Evolutionary conservation across 2,113 vertebrate species (phyloP).

Genomic region (Pholis gunnellus): DNA sequence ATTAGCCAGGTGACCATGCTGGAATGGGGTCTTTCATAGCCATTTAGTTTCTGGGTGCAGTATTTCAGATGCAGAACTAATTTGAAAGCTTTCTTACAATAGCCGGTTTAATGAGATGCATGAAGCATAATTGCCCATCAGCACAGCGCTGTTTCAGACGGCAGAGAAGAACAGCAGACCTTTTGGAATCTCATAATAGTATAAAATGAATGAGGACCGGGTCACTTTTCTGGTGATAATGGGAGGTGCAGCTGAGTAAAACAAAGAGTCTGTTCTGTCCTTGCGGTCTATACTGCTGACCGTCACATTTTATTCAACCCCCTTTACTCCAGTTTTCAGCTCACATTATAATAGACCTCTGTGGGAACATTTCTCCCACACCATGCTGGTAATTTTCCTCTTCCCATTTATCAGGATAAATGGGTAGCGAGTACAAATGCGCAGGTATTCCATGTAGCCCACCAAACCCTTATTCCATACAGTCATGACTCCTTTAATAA

Average conservation of each 20-base stretch:
- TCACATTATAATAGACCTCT: slow-evolving; percentile 20
- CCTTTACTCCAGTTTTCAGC: slow-evolving; percentile 5
- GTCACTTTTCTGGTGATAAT: neutral
- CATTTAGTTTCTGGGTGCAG: slow-evolving; percentile 11
- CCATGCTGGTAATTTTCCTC: slow-evolving; percentile 22
- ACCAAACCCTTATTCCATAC: slow-evolving; percentile 33
- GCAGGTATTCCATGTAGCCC: slow-evolving; percentile 31
- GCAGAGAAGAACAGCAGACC: neutral
- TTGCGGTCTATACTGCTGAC: slow-evolving; percentile 3
- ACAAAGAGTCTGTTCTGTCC: neutral
- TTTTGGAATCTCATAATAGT: neutral
- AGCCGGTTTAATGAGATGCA: slow-evolving; percentile 29
- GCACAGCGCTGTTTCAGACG: neutral
- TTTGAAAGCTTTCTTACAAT: slow-evolving; percentile 24
- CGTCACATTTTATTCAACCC: neutral
- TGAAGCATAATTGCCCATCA: slow-evolving; percentile 17
- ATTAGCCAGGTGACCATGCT: slow-evolving; percentile 8
- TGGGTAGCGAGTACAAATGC: slow-evolving; percentile 27
- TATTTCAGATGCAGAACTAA: slow-evolving; percentile 13
- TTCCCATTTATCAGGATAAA: slow-evolving; percentile 39
- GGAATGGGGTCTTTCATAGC: neutral
- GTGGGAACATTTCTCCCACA: neutral
- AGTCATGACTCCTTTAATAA: slow-evolving; percentile 53
- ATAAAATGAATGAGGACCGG: neutral
- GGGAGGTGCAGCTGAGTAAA: slow-evolving; percentile 4